Conservation (phyloP, 1,140 invertebrate species). For the Laupala kohalensis region DNA sequence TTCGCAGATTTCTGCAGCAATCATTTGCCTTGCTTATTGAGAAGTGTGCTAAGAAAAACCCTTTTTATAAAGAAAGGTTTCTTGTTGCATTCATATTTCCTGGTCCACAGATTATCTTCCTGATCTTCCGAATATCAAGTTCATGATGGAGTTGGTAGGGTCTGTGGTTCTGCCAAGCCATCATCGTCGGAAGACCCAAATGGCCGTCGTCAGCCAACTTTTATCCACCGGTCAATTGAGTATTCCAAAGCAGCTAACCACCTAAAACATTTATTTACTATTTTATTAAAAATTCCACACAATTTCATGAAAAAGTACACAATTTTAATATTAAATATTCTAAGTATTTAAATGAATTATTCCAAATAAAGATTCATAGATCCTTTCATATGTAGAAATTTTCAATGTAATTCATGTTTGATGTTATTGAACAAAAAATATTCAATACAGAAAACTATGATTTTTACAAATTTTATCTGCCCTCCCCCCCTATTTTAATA, state of each 20-base stretch:
- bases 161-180: background rate
- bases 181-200: slow-evolving; percentile 4
- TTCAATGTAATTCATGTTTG: background rate
- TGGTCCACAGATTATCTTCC: too few species aligned
- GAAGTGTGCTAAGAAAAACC: too few species aligned
- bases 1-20: too few species aligned
- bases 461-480: too few species aligned
- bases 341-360: background rate
- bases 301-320: background rate
- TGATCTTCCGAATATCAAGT: too few species aligned
- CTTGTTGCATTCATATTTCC: too few species aligned
- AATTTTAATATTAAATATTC: background rate
- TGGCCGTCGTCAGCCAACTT: slow-evolving; percentile 53
- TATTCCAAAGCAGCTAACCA: slow-evolving; percentile 90
- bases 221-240: slow-evolving; percentile 92
- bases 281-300: slow-evolving; percentile 10
- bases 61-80: too few species aligned
- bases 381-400: background rate
- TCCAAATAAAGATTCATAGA: background rate
- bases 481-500: too few species aligned
- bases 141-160: background rate
- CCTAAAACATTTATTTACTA: slow-evolving; percentile 45
- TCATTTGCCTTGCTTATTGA: too few species aligned
- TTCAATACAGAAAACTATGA: too few species aligned
- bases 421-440: background rate